phyloP scores from a whole-genome alignment of 2,113 vertebrate species.

The Cyanistes caeruleus region DNA sequence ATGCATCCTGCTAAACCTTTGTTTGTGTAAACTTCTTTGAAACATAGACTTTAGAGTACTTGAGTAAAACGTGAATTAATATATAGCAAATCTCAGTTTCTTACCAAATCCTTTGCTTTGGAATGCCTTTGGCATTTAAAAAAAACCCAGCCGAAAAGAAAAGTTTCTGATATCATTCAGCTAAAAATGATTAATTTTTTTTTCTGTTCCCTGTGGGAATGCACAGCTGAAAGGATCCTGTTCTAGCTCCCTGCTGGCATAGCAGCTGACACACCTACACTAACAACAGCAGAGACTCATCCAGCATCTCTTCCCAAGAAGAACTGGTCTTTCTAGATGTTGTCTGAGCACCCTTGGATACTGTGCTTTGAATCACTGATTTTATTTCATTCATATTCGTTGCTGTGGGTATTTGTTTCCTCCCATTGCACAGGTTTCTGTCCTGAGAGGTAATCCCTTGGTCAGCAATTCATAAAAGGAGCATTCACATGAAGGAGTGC shows the following conservation, averaged over 20 bases:
- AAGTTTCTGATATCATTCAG: fast-evolving
- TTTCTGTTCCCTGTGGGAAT: neutral
- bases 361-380: neutral
- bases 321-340: neutral
- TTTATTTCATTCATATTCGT: fast-evolving
- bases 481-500: neutral
- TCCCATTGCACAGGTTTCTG: fast-evolving
- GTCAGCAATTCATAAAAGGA: neutral
- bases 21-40: neutral
- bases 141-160: fast-evolving
- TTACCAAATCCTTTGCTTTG: neutral
- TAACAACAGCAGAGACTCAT: neutral
- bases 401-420: neutral
- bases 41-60: neutral
- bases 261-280: neutral
- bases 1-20: neutral
- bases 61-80: neutral
- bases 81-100: neutral
- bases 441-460: neutral
- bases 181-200: neutral
- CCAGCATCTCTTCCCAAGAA: neutral
- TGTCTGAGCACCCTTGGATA: neutral
- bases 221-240: neutral
- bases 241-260: neutral
- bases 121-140: neutral